Evolutionary conservation across 2,113 vertebrate species (phyloP), one percentile per base, ranked within the genome.

Genomic region (Chlamydotis undulata): DNA sequence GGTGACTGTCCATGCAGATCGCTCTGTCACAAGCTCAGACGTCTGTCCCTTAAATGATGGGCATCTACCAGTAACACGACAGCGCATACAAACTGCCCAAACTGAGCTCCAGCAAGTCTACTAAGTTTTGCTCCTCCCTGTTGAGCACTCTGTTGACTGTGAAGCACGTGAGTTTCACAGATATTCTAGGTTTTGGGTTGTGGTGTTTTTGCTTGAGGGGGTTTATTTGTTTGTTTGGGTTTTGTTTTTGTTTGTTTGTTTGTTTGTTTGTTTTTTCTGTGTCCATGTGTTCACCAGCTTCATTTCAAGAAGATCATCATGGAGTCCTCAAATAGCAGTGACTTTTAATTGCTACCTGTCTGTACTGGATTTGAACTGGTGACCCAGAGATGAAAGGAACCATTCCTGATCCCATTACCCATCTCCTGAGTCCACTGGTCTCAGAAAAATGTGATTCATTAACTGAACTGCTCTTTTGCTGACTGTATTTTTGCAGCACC

Each of bases 391-490:
- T 85, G 78, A 96, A 93, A 90, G 63, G 28, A 90, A 70, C 39
- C 25, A 7, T 77, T 91, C 59, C 47, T 82, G 61, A 94, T 83
- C 65, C 80, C n/a, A 61, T 87, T 90, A 95, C 17, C 47, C 13
- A 56, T 85, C 94, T 87, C 73, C 60, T 55, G 70, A 94, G 84
- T 82, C 79, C 52, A 67, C 39, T 4, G 3, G 60, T 90, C 94
- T 74, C 84, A 89, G 85, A 89, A 95, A 93, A 94, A 94, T 80
- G 50, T 13, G 19, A 89, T 82, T 96, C 75, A 90, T 96, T 96
- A 96, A 89, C 60, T 85, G 74, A 95, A 93, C 69, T 82, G 53
- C 31, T 94, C 49, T 96, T 96, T 93, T 94, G 74, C 94, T 94
- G 92, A 97, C 92, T 93, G 17, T 37, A 71, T 96, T 86, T 94